Percentiles rank a stretch among this genome's conserved stretches.
Conservation (phyloP, 2,113 vertebrate species). For the Cariama cristata region DNA sequence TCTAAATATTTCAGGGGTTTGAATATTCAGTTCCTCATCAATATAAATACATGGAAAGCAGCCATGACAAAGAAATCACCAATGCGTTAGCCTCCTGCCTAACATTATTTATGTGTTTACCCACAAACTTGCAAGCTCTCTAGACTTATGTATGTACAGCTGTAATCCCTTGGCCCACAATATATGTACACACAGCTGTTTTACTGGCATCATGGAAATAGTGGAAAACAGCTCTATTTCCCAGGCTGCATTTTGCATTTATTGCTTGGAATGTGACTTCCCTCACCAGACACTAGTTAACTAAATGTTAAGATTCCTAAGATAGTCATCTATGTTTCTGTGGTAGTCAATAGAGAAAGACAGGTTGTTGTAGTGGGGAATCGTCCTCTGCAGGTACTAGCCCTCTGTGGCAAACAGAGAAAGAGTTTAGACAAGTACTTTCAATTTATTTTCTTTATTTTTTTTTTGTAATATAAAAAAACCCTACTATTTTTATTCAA, state of each 20-base stretch:
- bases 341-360: background rate
- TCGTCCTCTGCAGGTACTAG: background rate
- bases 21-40: background rate
- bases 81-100: background rate
- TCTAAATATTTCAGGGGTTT: background rate
- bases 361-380: background rate
- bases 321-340: background rate
- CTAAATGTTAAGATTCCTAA: background rate
- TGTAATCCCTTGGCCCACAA: background rate
- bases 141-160: background rate
- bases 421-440: background rate
- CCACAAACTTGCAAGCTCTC: background rate
- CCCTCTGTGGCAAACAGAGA: background rate
- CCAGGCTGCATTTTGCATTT: background rate
- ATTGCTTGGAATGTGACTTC: background rate
- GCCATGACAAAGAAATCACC: background rate
- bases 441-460: background rate
- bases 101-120: background rate
- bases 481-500: background rate
- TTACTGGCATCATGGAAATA: background rate
- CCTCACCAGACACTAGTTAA: background rate
- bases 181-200: background rate
- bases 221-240: background rate
- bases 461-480: background rate
- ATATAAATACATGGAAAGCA: background rate